Conservation (phyloP, 2,113 vertebrate species). For the Bos javanicus region DNA sequence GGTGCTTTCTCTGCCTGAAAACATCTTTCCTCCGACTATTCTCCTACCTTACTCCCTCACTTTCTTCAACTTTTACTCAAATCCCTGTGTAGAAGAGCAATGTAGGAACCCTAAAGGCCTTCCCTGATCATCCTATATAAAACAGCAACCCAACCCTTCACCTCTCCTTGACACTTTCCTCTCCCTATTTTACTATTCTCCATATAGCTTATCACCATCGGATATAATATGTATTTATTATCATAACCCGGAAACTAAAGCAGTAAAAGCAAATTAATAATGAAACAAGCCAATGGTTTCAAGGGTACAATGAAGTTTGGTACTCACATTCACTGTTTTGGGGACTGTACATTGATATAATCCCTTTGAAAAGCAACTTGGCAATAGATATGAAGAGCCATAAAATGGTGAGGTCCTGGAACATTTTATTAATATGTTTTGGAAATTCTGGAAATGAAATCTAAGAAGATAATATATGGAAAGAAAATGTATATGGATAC, state of each 20-base stretch:
- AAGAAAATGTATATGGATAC: slow-evolving; percentile 8
- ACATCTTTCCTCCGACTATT: not conserved
- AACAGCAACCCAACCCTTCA: not conserved
- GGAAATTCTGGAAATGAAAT: slow-evolving; percentile 39
- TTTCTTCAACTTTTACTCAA: not conserved
- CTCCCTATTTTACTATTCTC: not conserved
- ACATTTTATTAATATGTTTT: slow-evolving; percentile 12
- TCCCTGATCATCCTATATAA: not conserved
- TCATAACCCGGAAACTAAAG: not conserved
- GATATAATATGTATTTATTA: not conserved
- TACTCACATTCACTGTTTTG: not conserved
- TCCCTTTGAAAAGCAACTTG: slow-evolving; percentile 57
- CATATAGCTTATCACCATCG: not conserved
- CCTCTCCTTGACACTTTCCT: too few species aligned
- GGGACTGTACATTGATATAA: slow-evolving; percentile 2
- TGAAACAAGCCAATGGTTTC: not conserved
- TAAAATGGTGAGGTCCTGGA: slow-evolving; percentile 50
- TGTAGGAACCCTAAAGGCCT: not conserved
- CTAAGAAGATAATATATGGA: slow-evolving; percentile 30
- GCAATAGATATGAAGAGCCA: slow-evolving; percentile 32
- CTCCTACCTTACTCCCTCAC: not conserved
- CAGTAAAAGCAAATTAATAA: not conserved
- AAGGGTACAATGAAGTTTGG: not conserved
- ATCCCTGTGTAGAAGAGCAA: not conserved
- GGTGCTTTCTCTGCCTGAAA: not conserved